Evolutionary conservation across 1,140 invertebrate species (phyloP), one percentile per base, ranked within the genome.

Genomic region (Drosophila sechellia): DNA sequence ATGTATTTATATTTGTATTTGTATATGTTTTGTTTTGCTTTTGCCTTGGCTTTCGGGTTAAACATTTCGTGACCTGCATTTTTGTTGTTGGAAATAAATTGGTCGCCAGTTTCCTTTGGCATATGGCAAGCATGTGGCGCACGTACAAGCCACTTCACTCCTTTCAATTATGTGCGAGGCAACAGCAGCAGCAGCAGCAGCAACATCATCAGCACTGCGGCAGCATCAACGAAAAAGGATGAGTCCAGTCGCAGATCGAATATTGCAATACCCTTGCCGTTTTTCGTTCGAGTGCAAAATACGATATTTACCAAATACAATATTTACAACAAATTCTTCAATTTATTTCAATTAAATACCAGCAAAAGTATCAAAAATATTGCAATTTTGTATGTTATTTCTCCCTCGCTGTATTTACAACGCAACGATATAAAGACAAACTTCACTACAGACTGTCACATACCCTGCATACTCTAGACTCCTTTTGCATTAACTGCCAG

Each of bases 11-110:
- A 8, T 34, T 34, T 34, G 34, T 2, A 22, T 34, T 34, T 37
- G 39, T 15, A 15, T 20, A 20, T 73, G 83, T 79, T 79, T 84
- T 77, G 42, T 56, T 43, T 69, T 54, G 43, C 54, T 65, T 53
- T 49, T 25, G 57, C 64, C 46, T 59, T 58, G 74, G 53, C 63
- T 61, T 45, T 76, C 81, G 81, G 81, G 83, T 83, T 87, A 75
- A 86, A 81, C 79, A 86, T 86, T 87, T 86, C 81, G 81, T 86
- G 81, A 86, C 81, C 81, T 86, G 81, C 83, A 87, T 86, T 86
- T 83, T 75, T 75, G 71, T 75, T 87, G 83, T 83, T 86, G 60
- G 64, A 86, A 86, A 86, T 86, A 86, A 86, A 86, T 86, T 86
- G 81, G 81, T 87, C 79, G 71, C 42, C 34, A 17, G 35, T 72